Evolutionary conservation across 2,888 invertebrate species (phyloP), one percentile per base, ranked within the genome.

Genomic region (Plemyria rubiginata): DNA sequence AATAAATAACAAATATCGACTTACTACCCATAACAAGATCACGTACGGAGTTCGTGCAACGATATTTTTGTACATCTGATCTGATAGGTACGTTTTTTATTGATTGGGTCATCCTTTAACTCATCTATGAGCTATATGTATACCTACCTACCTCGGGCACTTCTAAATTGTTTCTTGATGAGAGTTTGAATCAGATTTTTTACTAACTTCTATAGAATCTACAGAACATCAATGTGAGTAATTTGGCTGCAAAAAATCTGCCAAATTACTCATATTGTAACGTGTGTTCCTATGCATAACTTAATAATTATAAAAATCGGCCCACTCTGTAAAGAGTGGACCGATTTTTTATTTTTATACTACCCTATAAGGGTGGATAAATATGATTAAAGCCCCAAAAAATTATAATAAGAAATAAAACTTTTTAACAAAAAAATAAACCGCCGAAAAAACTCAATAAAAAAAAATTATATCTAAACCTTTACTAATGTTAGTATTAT

Each of bases 11-110:
- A 68, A 69, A 73, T 73, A 61, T 64, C 63, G 50, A 65, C 50
- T 64, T 65, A 70, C 53, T 32, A 66, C 62, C 62, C 58, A 66
- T 82, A 83, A 82, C 76, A 73, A 84, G 81, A 84, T 84, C 82
- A 85, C 81, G 84, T 82, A 72, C 75, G 46, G 66, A 63, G 68
- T 67, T 62, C 56, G 66, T 65, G 68, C 66, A 68, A 72, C 72
- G 73, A 75, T 81, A 78, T 79, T 76, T 80, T 68, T 75, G 68
- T 45, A 45, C 70, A 55, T 38, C 69, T 66, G 75, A 79, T n/a
- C n/a, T n/a, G n/a, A n/a, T n/a, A n/a, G n/a, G n/a, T 80, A 80
- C 76, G 68, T 73, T 80, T 81, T 74, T 82, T 81, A 79, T 82
- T 79, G 74, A 72, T 72, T 68, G 77, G 73, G 73, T 72, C 75